phyloP scores from a whole-genome alignment of 2,888 invertebrate species.

The Pandemis heparana region DNA sequence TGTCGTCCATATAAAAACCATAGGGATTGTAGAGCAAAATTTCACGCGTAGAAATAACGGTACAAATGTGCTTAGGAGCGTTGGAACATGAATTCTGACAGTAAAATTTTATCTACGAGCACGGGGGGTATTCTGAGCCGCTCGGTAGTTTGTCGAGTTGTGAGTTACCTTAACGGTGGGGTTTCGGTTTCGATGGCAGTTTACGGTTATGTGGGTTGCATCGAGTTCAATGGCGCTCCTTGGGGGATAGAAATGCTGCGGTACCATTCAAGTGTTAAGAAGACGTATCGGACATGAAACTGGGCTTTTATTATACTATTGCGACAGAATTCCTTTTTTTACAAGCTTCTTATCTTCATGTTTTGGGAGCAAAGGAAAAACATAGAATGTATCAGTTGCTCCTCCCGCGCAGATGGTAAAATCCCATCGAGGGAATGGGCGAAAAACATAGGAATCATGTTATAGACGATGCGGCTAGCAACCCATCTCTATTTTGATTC shows the following conservation, averaged over 20 bases:
- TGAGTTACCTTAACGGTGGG: slow-evolving; percentile 10
- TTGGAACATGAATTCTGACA: slow-evolving; percentile 55
- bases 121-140: slow-evolving; percentile 46
- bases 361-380: no score
- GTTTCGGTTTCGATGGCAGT: slow-evolving; percentile 1
- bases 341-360: no score
- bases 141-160: slow-evolving; percentile 30
- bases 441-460: no score
- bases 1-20: slow-evolving; percentile 14
- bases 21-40: slow-evolving; percentile 52
- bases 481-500: no score
- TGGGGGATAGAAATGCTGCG: neutral
- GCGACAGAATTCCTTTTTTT: no score
- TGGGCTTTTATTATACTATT: no score
- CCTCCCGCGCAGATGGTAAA: no score
- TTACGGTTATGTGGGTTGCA: slow-evolving; percentile 13
- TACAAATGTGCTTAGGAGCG: slow-evolving; percentile 52
- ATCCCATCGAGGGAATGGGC: no score
- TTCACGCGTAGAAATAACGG: slow-evolving; percentile 56
- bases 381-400: no score
- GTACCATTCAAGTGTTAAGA: neutral
- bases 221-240: neutral
- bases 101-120: slow-evolving; percentile 61
- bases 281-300: neutral
- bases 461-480: no score